phyloP scores from a whole-genome alignment of 1,140 invertebrate genomes.

The Tyrophagus putrescentiae region DNA sequence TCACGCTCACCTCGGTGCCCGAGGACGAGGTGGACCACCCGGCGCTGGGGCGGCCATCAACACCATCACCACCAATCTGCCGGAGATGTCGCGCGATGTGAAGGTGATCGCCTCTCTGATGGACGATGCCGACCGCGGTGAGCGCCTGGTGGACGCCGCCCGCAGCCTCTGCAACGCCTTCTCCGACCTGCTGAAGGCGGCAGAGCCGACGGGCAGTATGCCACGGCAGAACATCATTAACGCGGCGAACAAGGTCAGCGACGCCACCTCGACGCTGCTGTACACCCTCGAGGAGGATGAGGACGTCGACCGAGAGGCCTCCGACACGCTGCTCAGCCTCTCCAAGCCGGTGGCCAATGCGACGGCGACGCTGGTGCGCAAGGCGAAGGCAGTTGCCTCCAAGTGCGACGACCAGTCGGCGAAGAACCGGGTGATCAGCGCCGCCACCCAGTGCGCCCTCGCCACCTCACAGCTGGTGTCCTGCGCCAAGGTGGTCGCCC shows the following conservation, averaged over 20 bases:
- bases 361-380: slow-evolving; percentile 80
- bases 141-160: slow-evolving; percentile 76
- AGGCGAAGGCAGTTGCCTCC: slow-evolving; percentile 81
- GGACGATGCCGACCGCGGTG: slow-evolving; percentile 63
- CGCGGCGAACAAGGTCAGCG: slow-evolving; percentile 84
- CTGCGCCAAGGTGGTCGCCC: slow-evolving; percentile 70
- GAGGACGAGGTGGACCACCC: slow-evolving; percentile 60
- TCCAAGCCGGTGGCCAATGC: slow-evolving; percentile 93
- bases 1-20: slow-evolving; percentile 69
- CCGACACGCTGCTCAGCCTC: slow-evolving; percentile 66
- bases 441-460: slow-evolving; percentile 87
- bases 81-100: slow-evolving; percentile 88
- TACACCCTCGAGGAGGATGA: slow-evolving; percentile 84
- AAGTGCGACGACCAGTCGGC: slow-evolving; percentile 50
- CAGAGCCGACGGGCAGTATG: slow-evolving; percentile 82
- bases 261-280: slow-evolving; percentile 84
- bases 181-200: slow-evolving; percentile 79
- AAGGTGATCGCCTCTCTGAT: slow-evolving; percentile 86
- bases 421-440: slow-evolving; percentile 72
- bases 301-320: slow-evolving; percentile 44
- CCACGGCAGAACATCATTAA: slow-evolving; percentile 78
- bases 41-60: slow-evolving; percentile 93
- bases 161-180: slow-evolving; percentile 80
- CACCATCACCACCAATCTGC: slow-evolving; percentile 87
- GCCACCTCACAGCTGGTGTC: slow-evolving; percentile 94